These are phyloP conservation scores for Campopleginae sp. DNA, from an alignment of 2,888 invertebrate species.

Conservation along the genomic window DNA sequence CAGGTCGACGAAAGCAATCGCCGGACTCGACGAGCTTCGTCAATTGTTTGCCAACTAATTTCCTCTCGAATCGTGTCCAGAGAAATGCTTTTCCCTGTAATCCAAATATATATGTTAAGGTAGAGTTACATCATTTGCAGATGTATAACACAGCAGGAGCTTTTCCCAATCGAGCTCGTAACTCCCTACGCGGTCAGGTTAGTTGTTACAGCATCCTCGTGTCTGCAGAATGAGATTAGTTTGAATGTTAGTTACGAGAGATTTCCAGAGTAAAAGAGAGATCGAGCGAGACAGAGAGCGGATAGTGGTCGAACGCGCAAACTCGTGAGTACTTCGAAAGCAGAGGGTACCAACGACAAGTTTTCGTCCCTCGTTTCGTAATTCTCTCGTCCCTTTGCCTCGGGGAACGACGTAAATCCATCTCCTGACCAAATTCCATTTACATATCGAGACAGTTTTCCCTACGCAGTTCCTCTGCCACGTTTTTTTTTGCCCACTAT, in stretches of 20 bases:
- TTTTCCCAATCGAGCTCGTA: conserved; percentile 43
- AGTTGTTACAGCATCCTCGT: conserved; percentile 72
- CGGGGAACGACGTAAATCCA: conserved; percentile 59
- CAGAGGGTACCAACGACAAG: neutral
- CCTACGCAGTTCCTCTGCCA: neutral
- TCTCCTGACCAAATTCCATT: conserved; percentile 42
- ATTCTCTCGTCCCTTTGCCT: conserved; percentile 46
- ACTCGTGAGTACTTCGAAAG: neutral
- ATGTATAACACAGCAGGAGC: conserved; percentile 40
- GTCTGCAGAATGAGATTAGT: conserved; percentile 78
- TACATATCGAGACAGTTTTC: conserved; percentile 30
- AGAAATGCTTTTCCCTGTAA: neutral
- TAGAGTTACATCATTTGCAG: conserved; percentile 7
- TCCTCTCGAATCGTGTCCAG: conserved; percentile 45
- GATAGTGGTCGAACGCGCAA: neutral
- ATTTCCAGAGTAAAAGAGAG: neutral
- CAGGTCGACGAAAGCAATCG: conserved; percentile 64
- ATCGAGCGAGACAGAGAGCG: neutral
- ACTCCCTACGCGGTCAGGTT: conserved; percentile 47
- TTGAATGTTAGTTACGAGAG: conserved; percentile 73
- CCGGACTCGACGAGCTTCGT: conserved; percentile 25
- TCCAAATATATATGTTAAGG: neutral
- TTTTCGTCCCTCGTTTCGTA: conserved; percentile 26
- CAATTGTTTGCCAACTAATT: conserved; percentile 70
- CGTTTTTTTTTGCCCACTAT: neutral